phyloP scores from a whole-genome alignment of 2,113 vertebrate species.

The Trogon surrucura region DNA sequence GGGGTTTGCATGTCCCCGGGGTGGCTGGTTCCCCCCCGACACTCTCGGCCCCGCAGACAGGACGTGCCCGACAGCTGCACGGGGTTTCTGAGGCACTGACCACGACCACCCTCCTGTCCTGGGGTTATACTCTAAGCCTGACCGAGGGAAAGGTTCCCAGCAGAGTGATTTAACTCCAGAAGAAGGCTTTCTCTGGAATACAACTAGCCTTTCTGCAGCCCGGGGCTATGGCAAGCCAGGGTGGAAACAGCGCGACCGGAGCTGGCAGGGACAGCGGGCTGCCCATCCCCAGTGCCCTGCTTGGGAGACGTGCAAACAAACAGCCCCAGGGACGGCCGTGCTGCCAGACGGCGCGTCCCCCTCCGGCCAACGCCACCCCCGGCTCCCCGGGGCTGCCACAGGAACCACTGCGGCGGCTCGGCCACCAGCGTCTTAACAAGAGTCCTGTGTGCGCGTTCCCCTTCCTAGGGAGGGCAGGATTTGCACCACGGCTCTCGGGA shows the following conservation, averaged over 20 bases:
- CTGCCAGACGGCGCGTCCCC: background rate
- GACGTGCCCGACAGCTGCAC: fast-evolving
- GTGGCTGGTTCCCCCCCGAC: background rate
- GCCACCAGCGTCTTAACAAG: background rate
- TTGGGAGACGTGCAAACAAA: background rate
- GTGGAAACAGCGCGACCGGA: background rate
- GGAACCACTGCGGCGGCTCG: background rate
- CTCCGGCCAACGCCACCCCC: too few species aligned
- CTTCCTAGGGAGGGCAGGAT: background rate
- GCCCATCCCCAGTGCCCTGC: background rate
- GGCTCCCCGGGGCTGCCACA: too few species aligned
- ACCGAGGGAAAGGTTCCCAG: background rate
- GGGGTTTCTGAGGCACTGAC: background rate
- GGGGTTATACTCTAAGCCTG: background rate
- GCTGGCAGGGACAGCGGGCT: background rate
- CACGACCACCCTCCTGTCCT: background rate
- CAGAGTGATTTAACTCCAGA: background rate
- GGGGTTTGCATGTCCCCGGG: background rate
- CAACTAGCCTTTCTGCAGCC: background rate
- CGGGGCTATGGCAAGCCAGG: background rate
- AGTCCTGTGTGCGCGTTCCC: background rate
- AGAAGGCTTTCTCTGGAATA: background rate
- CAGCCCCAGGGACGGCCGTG: background rate
- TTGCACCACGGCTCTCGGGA: background rate
- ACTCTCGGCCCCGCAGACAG: background rate